Base-by-base conservation (phyloP, 1,140 invertebrate genomes). In the Drosophila rufa region DNA sequence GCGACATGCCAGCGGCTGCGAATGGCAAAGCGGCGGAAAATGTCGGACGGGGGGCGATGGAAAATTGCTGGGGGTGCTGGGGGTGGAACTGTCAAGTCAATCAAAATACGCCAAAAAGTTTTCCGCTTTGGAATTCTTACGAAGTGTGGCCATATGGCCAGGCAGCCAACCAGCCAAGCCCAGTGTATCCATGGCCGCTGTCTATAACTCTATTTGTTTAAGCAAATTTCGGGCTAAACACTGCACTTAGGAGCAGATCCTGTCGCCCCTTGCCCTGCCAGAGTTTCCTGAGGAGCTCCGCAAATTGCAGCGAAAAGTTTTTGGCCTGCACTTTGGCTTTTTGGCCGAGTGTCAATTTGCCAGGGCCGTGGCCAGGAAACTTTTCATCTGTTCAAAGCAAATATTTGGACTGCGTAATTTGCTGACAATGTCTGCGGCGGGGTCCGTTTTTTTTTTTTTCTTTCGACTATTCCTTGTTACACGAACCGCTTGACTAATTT, bases 241-340 rank as follows among this genome's bases (percentile, higher is more conserved):
- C 73, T 71, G 77, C 76, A 78, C 79, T 78, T 74, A 74, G 51
- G 27, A 59, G 25, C 19, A 40, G 43, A 65, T 58, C 46, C 67
- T 40, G 36, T 22, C 51, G 14, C 45, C 42, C 45, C 42, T 33
- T 12, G 3, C 40, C 15, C 3, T 36, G 33, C 47, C 33, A 11
- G 42, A 47, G 19, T 45, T 50, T 51, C 60, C 47, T n/a, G 19
- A 55, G 71, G 66, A 58, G 43, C 42, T 59, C 56, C 51, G 66
- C 81, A 90, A 89, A 89, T 90, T 89, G 84, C 80, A 89, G 66
- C 42, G 74, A 59, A 90, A 89, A 89, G 80, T 89, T 89, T 87
- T 65, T 70, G 53, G 67, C 69, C 77, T 89, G 83, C 83, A 84
- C 80, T 89, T 89, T 83, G 83, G 68, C 83, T 86, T 78, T 85